Evolutionary conservation across 2,888 invertebrate genomes (phyloP).

Genomic region (Yponomeuta cagnagella): DNA sequence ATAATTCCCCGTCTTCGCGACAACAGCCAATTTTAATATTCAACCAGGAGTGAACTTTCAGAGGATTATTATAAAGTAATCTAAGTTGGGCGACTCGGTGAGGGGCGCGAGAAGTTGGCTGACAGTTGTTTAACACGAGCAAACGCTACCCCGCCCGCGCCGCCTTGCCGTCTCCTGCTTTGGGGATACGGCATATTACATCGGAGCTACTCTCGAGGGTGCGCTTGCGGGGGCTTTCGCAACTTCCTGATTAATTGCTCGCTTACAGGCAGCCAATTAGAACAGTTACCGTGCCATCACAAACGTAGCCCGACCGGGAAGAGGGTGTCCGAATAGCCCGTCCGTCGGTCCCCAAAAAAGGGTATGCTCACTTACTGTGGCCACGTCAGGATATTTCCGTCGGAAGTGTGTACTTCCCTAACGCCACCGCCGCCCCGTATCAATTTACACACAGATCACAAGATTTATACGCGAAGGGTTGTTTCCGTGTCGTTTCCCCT

Average conservation of each 20-base stretch:
- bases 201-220: conserved; percentile 42
- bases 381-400: conserved; percentile 14
- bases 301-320: neutral
- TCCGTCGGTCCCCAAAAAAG: conserved; percentile 14
- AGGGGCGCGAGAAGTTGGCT: conserved; percentile 42
- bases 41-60: conserved; percentile 55
- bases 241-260: conserved; percentile 45
- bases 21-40: conserved; percentile 60
- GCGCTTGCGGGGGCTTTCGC: conserved; percentile 43
- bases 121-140: conserved; percentile 64
- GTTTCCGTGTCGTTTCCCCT: conserved; percentile 16
- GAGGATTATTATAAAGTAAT: conserved; percentile 70
- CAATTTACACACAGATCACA: conserved; percentile 19
- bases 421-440: conserved; percentile 15
- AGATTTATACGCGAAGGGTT: conserved; percentile 19
- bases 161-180: conserved; percentile 16
- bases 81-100: conserved; percentile 62
- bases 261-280: conserved; percentile 17
- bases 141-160: conserved; percentile 37
- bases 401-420: conserved; percentile 17
- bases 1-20: conserved; percentile 55
- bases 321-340: conserved; percentile 5
- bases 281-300: conserved; percentile 13
- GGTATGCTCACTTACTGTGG: conserved; percentile 3
- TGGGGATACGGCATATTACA: conserved; percentile 46